Conservation (phyloP, 2,113 vertebrate species). For the Sceloporus undulatus region DNA sequence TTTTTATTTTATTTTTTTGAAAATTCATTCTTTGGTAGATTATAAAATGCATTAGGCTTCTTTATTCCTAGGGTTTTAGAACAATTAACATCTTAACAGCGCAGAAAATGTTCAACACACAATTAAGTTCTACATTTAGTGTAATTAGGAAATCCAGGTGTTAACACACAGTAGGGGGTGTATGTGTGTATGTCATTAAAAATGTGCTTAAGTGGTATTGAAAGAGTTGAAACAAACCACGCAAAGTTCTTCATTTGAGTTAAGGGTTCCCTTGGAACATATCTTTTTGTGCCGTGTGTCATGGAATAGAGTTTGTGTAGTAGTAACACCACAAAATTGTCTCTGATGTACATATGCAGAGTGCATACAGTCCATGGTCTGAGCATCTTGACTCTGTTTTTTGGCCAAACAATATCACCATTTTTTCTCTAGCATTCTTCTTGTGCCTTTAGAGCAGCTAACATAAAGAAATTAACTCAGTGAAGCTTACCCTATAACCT, state of each 20-base stretch:
- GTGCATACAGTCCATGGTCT: neutral
- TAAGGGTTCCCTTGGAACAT: neutral
- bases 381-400: neutral
- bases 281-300: neutral
- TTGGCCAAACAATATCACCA: neutral
- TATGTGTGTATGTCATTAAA: slow-evolving; percentile 29
- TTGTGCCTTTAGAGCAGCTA: neutral
- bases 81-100: slow-evolving; percentile 59
- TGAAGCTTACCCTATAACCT: neutral
- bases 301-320: neutral
- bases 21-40: slow-evolving; percentile 30
- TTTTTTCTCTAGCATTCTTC: neutral
- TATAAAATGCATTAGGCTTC: slow-evolving; percentile 36
- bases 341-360: neutral
- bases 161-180: slow-evolving; percentile 34
- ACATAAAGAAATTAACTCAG: neutral
- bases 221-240: neutral
- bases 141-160: slow-evolving; percentile 50
- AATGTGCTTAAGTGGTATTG: slow-evolving; percentile 3
- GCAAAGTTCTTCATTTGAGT: neutral
- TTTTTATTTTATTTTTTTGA: neutral
- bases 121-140: slow-evolving; percentile 68
- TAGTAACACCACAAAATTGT: neutral
- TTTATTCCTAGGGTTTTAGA: slow-evolving; percentile 27
- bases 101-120: slow-evolving; percentile 55